Base-by-base conservation (phyloP, 2,888 invertebrate genomes). In the Hetaerina titia region DNA sequence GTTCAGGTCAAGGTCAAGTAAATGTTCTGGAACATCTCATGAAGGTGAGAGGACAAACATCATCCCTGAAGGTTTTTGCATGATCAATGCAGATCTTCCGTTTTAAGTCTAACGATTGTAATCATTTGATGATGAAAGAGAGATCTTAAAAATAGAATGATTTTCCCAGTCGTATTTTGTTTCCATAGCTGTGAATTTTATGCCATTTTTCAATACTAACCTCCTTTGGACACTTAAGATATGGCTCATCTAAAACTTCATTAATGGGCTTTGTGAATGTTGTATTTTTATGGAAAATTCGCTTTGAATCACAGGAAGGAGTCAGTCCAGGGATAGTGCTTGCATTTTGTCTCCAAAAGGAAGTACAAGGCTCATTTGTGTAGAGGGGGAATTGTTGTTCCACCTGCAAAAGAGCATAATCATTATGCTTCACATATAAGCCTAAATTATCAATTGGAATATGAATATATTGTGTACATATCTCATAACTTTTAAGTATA, bases 241-340 rank as follows among this genome's bases (percentile, higher is more conserved):
- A 92, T n/a, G 92, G 92, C 19, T 92, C 92, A 69, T 92, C 92
- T 69, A 92, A 92, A 7, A 92, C 69, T 19, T 92, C 92, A 56
- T 92, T 57, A 56, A 92, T 92, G 22, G 92, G 92, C 69, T 92
- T 92, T 11, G 92, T 92, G 63, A 92, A 92, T 69, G 69, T 69
- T 0, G 92, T 69, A 56, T 74, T 92, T 92, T 92, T 92, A 69
- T 92, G 92, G 69, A 92, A 92, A 56, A 92, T 69, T 69, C 69
- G 56, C 22, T 69, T 92, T n/a, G 92, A n/a, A 56, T 92, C 56
- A n/a, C 69, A 92, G 8, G 92, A 69, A 13, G 64, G 56, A 69
- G 92, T 92, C 5, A 92, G 57, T 11, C 92, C 92, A 74, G 45
- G 92, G 13, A 92, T 92, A 11, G 13, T 92, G 56, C 56, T n/a